Conservation (phyloP, 1,140 invertebrate genomes). For the Leptopilina clavipes region DNA sequence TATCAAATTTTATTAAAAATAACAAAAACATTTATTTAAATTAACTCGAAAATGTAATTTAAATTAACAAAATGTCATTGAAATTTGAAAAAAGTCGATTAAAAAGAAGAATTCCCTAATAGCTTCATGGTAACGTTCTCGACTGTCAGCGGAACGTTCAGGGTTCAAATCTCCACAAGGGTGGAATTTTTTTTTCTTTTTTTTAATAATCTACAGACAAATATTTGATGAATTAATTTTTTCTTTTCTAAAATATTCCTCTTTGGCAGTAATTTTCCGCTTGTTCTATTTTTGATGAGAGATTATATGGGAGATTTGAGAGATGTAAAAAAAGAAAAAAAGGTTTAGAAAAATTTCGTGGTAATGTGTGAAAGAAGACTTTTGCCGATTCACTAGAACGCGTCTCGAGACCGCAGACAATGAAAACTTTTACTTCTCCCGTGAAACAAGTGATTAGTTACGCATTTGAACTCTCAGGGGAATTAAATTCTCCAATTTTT, state of each 20-base stretch:
- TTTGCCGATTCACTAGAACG: constrained; percentile 18
- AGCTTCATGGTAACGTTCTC: neutral
- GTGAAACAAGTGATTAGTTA: constrained; percentile 20
- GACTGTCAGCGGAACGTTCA: neutral
- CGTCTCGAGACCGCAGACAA: constrained; percentile 14
- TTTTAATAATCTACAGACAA: no score
- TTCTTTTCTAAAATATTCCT: neutral
- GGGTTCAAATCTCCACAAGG: neutral
- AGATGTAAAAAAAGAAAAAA: neutral
- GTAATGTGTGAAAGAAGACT: constrained; percentile 27
- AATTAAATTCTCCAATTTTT: constrained; percentile 1
- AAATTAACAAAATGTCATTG: neutral
- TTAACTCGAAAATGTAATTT: no score
- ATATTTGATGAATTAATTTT: no score
- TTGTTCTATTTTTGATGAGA: neutral
- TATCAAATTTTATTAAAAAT: no score
- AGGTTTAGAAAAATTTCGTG: neutral
- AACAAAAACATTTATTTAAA: no score
- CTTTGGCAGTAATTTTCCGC: neutral
- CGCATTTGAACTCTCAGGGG: constrained; percentile 1
- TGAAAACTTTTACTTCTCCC: constrained; percentile 34
- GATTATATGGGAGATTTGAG: neutral
- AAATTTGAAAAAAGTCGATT: neutral
- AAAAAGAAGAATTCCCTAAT: neutral
- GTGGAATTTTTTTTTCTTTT: neutral